phyloP scores from a whole-genome alignment of 2,113 vertebrate genomes.

The Sciurus niger region DNA sequence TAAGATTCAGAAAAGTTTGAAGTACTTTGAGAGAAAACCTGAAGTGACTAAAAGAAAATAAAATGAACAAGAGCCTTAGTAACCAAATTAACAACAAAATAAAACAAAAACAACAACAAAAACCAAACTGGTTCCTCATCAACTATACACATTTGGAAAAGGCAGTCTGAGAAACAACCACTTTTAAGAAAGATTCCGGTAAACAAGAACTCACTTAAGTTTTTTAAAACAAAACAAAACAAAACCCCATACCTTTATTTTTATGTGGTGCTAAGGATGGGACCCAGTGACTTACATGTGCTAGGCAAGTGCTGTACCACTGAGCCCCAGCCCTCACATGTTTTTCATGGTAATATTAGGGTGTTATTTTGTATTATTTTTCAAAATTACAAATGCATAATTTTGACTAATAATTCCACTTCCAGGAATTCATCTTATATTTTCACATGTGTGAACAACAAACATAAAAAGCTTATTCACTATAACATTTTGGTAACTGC shows the following conservation, averaged over 20 bases:
- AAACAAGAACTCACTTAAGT: background rate
- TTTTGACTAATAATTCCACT: background rate
- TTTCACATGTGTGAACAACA: background rate
- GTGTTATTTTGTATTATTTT: background rate
- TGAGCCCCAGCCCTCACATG: background rate
- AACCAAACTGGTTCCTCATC: background rate
- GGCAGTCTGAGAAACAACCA: background rate
- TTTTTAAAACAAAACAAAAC: background rate
- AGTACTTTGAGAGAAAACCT: background rate
- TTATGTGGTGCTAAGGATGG: too few species aligned
- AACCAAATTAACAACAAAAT: background rate
- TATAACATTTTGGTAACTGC: background rate
- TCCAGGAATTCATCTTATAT: constrained; percentile 8
- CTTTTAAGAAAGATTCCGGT: background rate
- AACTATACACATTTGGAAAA: background rate
- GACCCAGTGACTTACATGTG: too few species aligned
- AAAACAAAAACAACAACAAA: background rate
- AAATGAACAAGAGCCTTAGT: background rate
- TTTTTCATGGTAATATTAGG: background rate
- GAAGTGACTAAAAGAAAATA: background rate
- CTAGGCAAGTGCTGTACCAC: too few species aligned
- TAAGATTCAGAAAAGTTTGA: constrained; percentile 1
- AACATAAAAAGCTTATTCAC: constrained; percentile 11
- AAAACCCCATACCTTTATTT: too few species aligned
- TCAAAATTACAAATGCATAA: background rate